These are phyloP conservation scores for Luperina nickerlii DNA, from an alignment of 2,888 invertebrate species.

Conservation along the genomic window DNA sequence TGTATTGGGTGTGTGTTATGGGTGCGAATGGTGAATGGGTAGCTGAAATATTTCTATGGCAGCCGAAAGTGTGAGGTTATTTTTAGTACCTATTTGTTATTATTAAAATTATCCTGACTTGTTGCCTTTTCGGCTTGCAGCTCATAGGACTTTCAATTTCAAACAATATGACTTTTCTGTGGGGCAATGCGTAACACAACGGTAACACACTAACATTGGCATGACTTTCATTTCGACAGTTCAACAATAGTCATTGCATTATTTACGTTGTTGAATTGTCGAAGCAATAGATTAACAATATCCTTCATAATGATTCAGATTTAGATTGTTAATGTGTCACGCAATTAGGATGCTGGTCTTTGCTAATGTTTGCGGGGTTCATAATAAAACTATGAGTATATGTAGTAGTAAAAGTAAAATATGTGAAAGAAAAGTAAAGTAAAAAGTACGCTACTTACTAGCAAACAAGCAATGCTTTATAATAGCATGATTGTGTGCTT, in stretches of 20 bases:
- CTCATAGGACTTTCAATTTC: background rate
- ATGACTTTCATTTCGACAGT: too few relatives aligned
- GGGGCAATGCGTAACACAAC: too few relatives aligned
- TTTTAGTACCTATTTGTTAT: background rate
- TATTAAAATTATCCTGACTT: background rate
- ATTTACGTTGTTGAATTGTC: too few relatives aligned
- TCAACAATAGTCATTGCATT: too few relatives aligned
- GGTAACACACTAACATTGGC: too few relatives aligned
- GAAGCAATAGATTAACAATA: too few relatives aligned
- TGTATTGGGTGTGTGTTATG: slow-evolving; percentile 57
- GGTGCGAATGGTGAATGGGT: slow-evolving; percentile 17
- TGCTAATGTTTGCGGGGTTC: background rate
- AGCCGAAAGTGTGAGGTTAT: background rate
- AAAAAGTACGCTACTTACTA: background rate
- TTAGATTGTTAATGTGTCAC: too few relatives aligned
- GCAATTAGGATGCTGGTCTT: too few relatives aligned
- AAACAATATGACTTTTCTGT: background rate
- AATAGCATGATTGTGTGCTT: background rate
- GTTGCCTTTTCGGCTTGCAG: background rate
- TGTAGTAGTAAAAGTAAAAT: background rate
- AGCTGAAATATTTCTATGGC: slow-evolving; percentile 13
- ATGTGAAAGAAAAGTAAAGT: too few relatives aligned
- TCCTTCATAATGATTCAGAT: too few relatives aligned
- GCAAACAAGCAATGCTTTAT: background rate
- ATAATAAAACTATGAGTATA: background rate